Base-by-base conservation (phyloP, 2,113 vertebrate species). In the Petrocephalus microphthalmus region DNA sequence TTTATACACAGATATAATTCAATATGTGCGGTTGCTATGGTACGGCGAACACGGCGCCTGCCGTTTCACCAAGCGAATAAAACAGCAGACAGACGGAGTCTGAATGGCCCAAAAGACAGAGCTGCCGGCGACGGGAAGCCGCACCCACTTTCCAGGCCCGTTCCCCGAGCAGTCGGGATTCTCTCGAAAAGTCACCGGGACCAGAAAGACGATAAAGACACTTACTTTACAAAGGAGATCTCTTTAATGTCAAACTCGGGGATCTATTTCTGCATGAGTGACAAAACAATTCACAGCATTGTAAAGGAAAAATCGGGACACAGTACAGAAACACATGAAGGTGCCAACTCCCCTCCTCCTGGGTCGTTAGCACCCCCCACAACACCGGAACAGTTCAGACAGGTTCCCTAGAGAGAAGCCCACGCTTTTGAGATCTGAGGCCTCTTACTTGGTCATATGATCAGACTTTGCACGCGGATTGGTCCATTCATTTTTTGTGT, bases 361-460 rank as follows among this genome's bases (percentile, higher is more conserved):
- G 15, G 47, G 87, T 22, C 22, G 29, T 45, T 22, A 33, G 49
- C 87, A 67, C 67, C 64, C 64, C 7, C 20, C 20, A 54, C 57
- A 84, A 84, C 7, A 84, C 52, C 19, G 11, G 83, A 33, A 71
- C 11, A 25, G 19, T 64, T 86, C n/a, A n/a, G 45, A 49, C 20
- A 56, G 20, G 54, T 10, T 54, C 13, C 13, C 52, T 6, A 42
- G 42, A 25, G 20, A 17, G 11, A 6, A 22, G 87, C 60, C 29
- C 25, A 25, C 29, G 5, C 4, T 47, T 52, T 88, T 60, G 15
- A 47, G n/a, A n/a, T 45, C 13, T 17, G 84, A 7, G 20, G 45
- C 33, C 85, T 87, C 60, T 87, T 29, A 67, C 86, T 87, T 87
- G 86, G 86, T 87, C 86, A 87, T 45, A 29, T 87, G 86, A 87